Conservation (phyloP, 2,797 vertebrate genomes). For the Amniataba percoides region DNA sequence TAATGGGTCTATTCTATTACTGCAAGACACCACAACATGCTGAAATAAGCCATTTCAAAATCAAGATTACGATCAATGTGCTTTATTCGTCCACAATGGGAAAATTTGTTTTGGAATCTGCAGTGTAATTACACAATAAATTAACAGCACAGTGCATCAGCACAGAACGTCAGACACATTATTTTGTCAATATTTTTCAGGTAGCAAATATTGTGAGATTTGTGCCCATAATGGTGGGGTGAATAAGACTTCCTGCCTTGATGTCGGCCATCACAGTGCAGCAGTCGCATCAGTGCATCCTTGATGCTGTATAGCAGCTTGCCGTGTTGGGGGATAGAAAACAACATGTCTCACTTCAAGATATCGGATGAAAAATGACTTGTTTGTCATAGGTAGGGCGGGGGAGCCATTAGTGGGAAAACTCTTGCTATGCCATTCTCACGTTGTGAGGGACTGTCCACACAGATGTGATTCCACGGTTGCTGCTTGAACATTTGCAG, state of each 20-base stretch:
- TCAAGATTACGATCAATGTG: background rate
- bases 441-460: background rate
- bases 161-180: background rate
- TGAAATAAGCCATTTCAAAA: background rate
- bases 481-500: background rate
- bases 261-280: background rate
- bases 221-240: background rate
- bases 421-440: slow-evolving; percentile 1
- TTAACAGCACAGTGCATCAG: background rate
- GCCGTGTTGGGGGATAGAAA: too few relatives aligned
- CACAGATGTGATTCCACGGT: background rate
- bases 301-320: too few relatives aligned
- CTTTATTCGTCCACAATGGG: background rate
- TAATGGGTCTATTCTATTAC: background rate
- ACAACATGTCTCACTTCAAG: background rate
- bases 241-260: background rate
- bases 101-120: background rate
- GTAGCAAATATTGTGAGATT: background rate
- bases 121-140: background rate
- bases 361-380: background rate
- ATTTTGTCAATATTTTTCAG: background rate
- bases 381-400: background rate
- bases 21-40: background rate
- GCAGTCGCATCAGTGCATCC: background rate
- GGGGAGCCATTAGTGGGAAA: background rate